Evolutionary conservation across 1,140 invertebrate genomes (phyloP).

Genomic region (Bathynomus jamesi): DNA sequence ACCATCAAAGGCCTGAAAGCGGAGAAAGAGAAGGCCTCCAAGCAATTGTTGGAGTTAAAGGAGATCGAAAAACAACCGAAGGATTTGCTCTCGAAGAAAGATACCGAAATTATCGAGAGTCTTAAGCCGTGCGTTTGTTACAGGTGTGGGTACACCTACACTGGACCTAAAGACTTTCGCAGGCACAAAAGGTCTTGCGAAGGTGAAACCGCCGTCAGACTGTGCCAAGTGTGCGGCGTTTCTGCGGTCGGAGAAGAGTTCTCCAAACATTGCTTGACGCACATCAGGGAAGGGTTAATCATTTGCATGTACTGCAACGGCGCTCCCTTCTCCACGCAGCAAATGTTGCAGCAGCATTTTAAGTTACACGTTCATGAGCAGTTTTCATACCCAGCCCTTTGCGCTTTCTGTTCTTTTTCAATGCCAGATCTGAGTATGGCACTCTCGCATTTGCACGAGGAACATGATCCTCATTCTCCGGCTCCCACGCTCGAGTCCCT

Average conservation of each 20-base stretch:
- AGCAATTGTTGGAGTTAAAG: neutral
- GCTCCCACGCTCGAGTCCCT: conserved; percentile 26
- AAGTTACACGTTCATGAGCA: conserved; percentile 36
- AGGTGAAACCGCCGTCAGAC: conserved; percentile 20
- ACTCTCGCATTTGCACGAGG: conserved; percentile 27
- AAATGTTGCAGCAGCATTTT: conserved; percentile 30
- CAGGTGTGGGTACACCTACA: conserved; percentile 25
- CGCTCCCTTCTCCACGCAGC: conserved; percentile 18
- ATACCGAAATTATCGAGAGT: conserved; percentile 18
- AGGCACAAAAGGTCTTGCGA: conserved; percentile 27
- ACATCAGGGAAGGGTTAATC: conserved; percentile 26
- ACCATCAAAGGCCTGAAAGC: conserved; percentile 12
- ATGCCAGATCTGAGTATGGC: conserved; percentile 31
- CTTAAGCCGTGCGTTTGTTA: conserved; percentile 30
- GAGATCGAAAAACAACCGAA: neutral
- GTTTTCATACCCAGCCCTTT: conserved; percentile 31
- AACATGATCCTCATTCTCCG: conserved; percentile 31
- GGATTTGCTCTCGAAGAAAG: conserved; percentile 20
- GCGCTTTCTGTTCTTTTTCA: conserved; percentile 31
- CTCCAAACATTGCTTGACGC: conserved; percentile 26
- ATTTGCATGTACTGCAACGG: conserved; percentile 36
- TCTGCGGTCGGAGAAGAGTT: conserved; percentile 26
- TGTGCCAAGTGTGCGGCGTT: conserved; percentile 26
- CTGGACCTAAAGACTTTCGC: conserved; percentile 25
- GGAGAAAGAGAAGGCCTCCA: neutral